Evolutionary conservation across 2,797 vertebrate species (phyloP), one percentile per base, ranked within the genome.

Genomic region (Falco novaeseelandiae): DNA sequence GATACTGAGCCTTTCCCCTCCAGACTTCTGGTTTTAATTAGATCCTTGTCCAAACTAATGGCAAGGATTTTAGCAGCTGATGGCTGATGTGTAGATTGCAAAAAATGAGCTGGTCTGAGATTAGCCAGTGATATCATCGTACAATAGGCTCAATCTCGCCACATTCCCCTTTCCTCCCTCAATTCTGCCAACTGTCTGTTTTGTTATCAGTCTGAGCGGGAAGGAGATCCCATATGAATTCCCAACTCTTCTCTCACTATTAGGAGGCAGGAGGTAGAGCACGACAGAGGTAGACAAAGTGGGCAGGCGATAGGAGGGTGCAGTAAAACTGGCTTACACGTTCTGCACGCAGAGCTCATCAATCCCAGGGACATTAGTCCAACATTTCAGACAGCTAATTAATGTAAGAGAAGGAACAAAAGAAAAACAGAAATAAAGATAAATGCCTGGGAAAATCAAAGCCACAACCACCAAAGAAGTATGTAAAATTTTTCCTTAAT

Each of bases 21-120:
- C 70, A 82, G 62, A 36, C 55, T 73, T 66, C 62, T 94, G 87
- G 21, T 59, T 94, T 94, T 91, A 97, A 96, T 96, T 93, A 93
- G 46, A 72, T 59, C 72, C 87, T 83, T 77, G 78, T 90, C 87
- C 90, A 89, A 82, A 94, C 86, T 52, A 86, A 85, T 42, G 83
- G 69, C 81, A 93, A 89, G 61, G 55, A 57, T 84, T 84, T 82
- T 62, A 65, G 67, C 81, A 90, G 76, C 29, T 30, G 77, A 58
- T 94, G 77, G 88, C 46, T 90, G 89, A 80, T 83, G 71, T 30
- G 40, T 29, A 61, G 83, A 51, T 83, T 91, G 67, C 51, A 55
- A 74, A 83, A 72, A 93, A 87, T 4, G 58, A 94, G 59, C 51
- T 54, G 26, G 46, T 79, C 54, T 88, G 93, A 69, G 52, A 59